Evolutionary conservation across 2,113 vertebrate species (phyloP), one percentile per base, ranked within the genome.

Genomic region (Terrapene triunguis): DNA sequence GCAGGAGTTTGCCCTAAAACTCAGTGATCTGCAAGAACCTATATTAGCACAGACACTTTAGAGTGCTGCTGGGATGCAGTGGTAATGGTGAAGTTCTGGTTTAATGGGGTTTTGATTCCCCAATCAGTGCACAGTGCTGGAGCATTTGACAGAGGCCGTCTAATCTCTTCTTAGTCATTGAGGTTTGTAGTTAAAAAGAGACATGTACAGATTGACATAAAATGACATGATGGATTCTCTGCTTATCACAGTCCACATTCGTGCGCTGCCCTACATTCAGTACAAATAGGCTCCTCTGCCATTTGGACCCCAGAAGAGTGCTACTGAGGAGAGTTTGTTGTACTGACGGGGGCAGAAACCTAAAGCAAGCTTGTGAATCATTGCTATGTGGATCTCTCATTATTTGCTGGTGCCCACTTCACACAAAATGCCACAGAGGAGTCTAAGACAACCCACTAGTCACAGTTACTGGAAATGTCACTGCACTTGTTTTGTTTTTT

Each of bases 1-100:
- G 8, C 13, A 13, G 0, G 1, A 62, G 32, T 62, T 62, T 62
- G 29, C 59, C 59, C 55, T 57, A 14, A 27, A 62, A 6, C 14
- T 3, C 59, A 32, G 10, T 62, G 59, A 25, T 42, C 32, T 32
- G 10, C 4, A 48, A 53, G 16, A 22, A 1, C 12, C 35, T 59
- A 27, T 21, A 5, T 10, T 13, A 50, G 48, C 29, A 48, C 11
- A 1, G 2, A 4, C 24, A 27, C 6, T 4, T 50, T 5, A 25
- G 2, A 17, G 4, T 5, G 3, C 10, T 57, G 6, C 8, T n/a
- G 14, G 32, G 8, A n/a, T 32, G 2, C 21, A 54, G 8, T 1
- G 2, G 21, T 80, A 5, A 83, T 3, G 2, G 22, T 35, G 2
- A 57, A 27, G 21, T 7, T 2, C 51, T 53, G 29, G 24, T 65